A percentile compares a stretch with the other conserved stretches of the same genome.
Evolutionary conservation across 2,797 vertebrate species (phyloP).

Genomic region (Falco rusticolus): DNA sequence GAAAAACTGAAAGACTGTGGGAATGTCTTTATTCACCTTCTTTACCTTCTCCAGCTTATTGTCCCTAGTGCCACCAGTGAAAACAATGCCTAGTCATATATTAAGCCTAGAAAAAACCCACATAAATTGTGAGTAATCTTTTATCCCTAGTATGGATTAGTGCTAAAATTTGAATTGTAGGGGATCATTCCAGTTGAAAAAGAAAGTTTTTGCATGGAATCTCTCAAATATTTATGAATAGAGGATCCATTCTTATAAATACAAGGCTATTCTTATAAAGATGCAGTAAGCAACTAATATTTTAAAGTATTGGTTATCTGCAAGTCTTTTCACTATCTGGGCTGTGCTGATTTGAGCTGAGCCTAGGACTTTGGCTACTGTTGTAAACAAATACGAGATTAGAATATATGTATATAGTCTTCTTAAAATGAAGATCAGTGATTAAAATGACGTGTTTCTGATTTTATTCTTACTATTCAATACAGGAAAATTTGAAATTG

Average conservation of each 20-base stretch:
- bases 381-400: neutral
- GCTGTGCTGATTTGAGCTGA: neutral
- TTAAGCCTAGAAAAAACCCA: neutral
- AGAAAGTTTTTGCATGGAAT: neutral
- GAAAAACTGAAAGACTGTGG: neutral
- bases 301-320: neutral
- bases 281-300: neutral
- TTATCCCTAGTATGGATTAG: neutral
- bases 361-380: neutral
- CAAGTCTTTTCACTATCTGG: neutral
- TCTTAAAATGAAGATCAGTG: neutral
- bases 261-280: neutral
- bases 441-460: neutral
- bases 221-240: neutral
- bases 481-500: neutral
- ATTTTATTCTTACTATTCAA: neutral
- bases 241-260: neutral
- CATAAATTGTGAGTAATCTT: neutral
- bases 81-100: neutral
- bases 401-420: neutral
- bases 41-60: neutral
- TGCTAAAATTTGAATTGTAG: neutral
- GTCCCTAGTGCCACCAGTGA: neutral
- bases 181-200: neutral
- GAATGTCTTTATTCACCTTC: neutral